Evolutionary conservation across 2,113 vertebrate genomes (phyloP), one percentile per base, ranked within the genome.

Genomic region (Rhombomys opimus): DNA sequence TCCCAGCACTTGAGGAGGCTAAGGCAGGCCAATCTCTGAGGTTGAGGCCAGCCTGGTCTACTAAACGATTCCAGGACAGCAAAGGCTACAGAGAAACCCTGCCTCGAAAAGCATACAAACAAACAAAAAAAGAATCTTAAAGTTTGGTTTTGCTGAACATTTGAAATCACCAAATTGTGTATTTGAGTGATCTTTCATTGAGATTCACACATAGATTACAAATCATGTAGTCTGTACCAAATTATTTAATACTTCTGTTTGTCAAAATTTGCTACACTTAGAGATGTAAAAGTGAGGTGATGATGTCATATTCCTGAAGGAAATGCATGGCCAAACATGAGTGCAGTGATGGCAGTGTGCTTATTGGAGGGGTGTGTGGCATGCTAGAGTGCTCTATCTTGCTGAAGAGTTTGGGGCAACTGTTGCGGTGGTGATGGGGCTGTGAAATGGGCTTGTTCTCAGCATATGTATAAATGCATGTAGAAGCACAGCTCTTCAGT

Each of bases 111-210:
- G 5, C 46, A 46, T 46, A 46, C 46, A 46, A 46, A 46, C 46
- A 46, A 46, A 46, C 46, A 46, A 46, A 46, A 5, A 46, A 46
- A 46, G 3, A 46, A 46, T 46, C 4, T 78, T 86, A 57, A 54
- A 67, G 90, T 89, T 27, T 93, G 90, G 54, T 35, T 94, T 52
- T 70, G 41, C 70, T 78, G 59, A 67, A 4, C 32, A 67, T 88
- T 91, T 90, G 54, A 93, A 94, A 96, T 84, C 7, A 11, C 67
- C 20, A 22, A 73, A 38, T 91, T 68, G 2, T 68, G 1, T 90
- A 30, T 94, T 88, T 84, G 54, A 87, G 67, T 52, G 13, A 80
- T 70, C n/a, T 77, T 87, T 82, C 23, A 81, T 94, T 76, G 94
- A 89, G 12, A 27, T 84, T 10, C 1, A 95, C 1, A 57, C 30